These are phyloP conservation scores for Scaptodrosophila lebanonensis DNA, from an alignment of 1,140 invertebrate genomes.

Conservation along the genomic window DNA sequence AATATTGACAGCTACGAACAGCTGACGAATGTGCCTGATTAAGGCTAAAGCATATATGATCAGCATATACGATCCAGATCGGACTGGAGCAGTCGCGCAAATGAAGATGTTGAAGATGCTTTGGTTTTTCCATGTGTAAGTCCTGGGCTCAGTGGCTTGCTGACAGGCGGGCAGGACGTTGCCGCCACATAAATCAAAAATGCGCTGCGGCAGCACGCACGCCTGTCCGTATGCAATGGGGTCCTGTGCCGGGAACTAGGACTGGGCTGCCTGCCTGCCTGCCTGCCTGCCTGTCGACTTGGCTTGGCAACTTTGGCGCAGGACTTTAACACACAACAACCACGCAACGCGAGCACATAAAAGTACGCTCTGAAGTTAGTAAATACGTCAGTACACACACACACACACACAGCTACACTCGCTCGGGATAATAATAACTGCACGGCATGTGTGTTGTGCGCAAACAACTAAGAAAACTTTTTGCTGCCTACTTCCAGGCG, in stretches of 20 bases:
- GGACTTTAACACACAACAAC: conserved; percentile 63
- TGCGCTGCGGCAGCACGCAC: conserved; percentile 50
- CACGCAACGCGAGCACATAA: conserved; percentile 51
- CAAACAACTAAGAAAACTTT: conserved; percentile 56
- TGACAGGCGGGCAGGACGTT: conserved; percentile 17
- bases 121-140: too few relatives aligned
- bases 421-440: conserved; percentile 62
- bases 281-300: conserved; percentile 22
- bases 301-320: conserved; percentile 45
- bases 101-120: too few relatives aligned
- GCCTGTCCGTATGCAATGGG: conserved; percentile 1
- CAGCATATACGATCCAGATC: too few relatives aligned
- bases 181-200: conserved; percentile 67
- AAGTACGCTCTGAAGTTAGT: conserved; percentile 57
- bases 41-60: too few relatives aligned
- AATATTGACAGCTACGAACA: too few relatives aligned
- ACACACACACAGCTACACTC: conserved; percentile 1
- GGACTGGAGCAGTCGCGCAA: too few relatives aligned
- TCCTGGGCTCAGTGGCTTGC: too few relatives aligned
- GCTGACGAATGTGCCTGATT: too few relatives aligned
- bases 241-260: too few relatives aligned
- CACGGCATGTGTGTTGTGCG: conserved; percentile 36
- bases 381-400: conserved; percentile 42
- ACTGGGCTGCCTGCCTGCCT: too few relatives aligned
- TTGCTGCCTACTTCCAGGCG: conserved; percentile 64